These are phyloP conservation scores for Ellobium chinense DNA, from an alignment of 2,888 invertebrate species.

Conservation along the genomic window DNA sequence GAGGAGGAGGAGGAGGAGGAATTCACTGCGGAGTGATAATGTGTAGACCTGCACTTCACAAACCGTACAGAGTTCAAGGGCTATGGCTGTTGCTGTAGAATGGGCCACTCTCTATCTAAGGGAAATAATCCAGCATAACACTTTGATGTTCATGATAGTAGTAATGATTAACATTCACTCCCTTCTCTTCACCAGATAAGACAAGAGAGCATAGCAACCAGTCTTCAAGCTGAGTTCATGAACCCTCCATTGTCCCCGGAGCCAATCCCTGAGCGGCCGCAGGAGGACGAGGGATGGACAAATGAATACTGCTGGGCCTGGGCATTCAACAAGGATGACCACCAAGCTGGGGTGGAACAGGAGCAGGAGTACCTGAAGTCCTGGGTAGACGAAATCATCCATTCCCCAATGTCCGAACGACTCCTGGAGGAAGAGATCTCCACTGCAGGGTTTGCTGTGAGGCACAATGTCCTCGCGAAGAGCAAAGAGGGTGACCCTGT, in stretches of 20 bases:
- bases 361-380: slow-evolving; percentile 35
- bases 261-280: neutral
- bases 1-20: too few species aligned
- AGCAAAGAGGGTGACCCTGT: slow-evolving; percentile 27
- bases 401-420: slow-evolving; percentile 29
- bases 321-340: slow-evolving; percentile 39
- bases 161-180: too few species aligned
- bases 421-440: slow-evolving; percentile 9
- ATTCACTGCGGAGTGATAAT: too few species aligned
- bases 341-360: slow-evolving; percentile 26
- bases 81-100: too few species aligned
- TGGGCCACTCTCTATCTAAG: too few species aligned
- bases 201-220: slow-evolving; percentile 30
- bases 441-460: neutral
- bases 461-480: neutral
- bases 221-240: slow-evolving; percentile 38
- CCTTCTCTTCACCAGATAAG: neutral
- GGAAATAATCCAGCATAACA: too few species aligned
- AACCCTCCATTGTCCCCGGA: slow-evolving; percentile 9
- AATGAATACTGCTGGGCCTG: slow-evolving; percentile 43
- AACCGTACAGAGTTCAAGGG: too few species aligned
- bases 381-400: slow-evolving; percentile 39
- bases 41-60: too few species aligned
- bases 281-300: slow-evolving; percentile 38
- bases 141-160: too few species aligned